phyloP scores from a whole-genome alignment of 23 tunicate species.

The Clavelina lepadiformis region DNA sequence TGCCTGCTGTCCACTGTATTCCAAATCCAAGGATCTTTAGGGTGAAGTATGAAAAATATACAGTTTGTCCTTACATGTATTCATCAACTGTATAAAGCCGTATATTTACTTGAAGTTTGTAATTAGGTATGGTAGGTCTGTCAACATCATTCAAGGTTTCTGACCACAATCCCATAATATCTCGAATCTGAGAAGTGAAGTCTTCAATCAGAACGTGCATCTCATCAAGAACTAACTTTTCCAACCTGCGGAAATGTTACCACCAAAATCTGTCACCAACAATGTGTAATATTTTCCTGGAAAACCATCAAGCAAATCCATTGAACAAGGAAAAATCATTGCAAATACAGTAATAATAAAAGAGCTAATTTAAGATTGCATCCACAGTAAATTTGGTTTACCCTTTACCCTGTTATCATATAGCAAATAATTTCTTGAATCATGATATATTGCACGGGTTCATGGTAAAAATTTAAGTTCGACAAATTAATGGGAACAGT shows the following conservation, averaged over 20 bases:
- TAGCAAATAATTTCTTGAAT: no score
- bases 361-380: no score
- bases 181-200: slow-evolving; percentile 38
- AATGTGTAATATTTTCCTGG: neutral
- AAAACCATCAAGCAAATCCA: no score
- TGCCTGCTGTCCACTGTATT: slow-evolving; percentile 75
- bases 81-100: neutral
- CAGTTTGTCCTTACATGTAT: no score
- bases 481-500: no score
- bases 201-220: slow-evolving; percentile 67
- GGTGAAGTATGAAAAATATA: no score
- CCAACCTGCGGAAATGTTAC: slow-evolving; percentile 22
- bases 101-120: slow-evolving; percentile 36
- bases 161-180: slow-evolving; percentile 38
- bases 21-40: slow-evolving; percentile 40
- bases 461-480: no score
- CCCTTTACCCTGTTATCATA: no score
- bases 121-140: slow-evolving; percentile 6
- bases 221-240: slow-evolving; percentile 57
- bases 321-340: no score
- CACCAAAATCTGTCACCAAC: neutral
- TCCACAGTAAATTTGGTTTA: no score
- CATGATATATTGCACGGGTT: no score
- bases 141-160: slow-evolving; percentile 35
- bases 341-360: no score